phyloP scores from a whole-genome alignment of 2,888 invertebrate species.

The Synanthedon andrenaeformis region DNA sequence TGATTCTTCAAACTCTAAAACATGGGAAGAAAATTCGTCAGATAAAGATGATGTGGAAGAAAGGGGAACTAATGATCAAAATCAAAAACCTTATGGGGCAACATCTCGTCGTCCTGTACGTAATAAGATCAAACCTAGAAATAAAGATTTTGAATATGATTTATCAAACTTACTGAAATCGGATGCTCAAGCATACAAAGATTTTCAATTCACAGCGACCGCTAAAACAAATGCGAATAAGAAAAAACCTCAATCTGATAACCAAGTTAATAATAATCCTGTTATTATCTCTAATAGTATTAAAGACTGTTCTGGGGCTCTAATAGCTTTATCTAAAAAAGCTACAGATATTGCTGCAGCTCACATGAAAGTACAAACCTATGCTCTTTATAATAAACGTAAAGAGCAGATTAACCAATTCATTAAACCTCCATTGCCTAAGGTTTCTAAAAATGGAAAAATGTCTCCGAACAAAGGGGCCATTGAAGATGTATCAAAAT shows the following conservation, averaged over 20 bases:
- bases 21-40: slow-evolving; percentile 61
- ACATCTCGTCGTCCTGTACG: slow-evolving; percentile 71
- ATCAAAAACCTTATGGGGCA: slow-evolving; percentile 16
- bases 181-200: slow-evolving; percentile 62
- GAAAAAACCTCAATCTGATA: slow-evolving; percentile 31
- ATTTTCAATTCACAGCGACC: slow-evolving; percentile 29
- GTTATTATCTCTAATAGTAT: slow-evolving; percentile 16
- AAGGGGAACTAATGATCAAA: slow-evolving; percentile 14
- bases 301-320: slow-evolving; percentile 49
- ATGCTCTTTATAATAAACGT: slow-evolving; percentile 18
- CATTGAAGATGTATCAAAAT: slow-evolving; percentile 16
- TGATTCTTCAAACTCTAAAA: slow-evolving; percentile 33
- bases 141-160: slow-evolving; percentile 81
- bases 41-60: slow-evolving; percentile 52
- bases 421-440: slow-evolving; percentile 50
- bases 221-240: slow-evolving; percentile 34
- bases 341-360: slow-evolving; percentile 41
- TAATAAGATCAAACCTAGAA: slow-evolving; percentile 73
- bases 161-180: slow-evolving; percentile 69
- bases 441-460: slow-evolving; percentile 37
- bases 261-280: slow-evolving; percentile 28
- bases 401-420: slow-evolving; percentile 41
- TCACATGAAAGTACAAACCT: slow-evolving; percentile 36
- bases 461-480: slow-evolving; percentile 47
- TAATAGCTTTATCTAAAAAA: slow-evolving; percentile 42